Conservation (phyloP, 2,113 vertebrate species). For the Turdus rufiventris region DNA sequence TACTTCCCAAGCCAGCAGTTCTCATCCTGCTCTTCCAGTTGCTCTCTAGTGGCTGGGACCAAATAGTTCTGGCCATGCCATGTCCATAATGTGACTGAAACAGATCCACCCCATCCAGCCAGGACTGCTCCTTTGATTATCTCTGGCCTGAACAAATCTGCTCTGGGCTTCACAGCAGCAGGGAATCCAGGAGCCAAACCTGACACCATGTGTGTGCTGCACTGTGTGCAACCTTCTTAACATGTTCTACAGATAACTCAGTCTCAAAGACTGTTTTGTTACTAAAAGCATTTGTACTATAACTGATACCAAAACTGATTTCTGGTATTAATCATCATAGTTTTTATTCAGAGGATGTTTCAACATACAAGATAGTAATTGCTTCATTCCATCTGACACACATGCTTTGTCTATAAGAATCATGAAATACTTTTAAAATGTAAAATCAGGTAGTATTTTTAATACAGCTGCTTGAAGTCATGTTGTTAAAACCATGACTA, state of each 20-base stretch:
- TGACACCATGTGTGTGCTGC: background rate
- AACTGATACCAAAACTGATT: background rate
- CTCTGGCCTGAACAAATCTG: background rate
- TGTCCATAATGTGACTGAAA: accelerated
- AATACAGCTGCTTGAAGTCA: background rate
- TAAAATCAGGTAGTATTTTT: background rate
- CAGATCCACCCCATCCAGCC: background rate
- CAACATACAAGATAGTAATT: background rate
- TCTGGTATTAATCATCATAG: background rate
- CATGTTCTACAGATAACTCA: background rate
- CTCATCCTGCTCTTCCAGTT: accelerated
- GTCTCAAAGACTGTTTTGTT: background rate
- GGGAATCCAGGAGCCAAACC: background rate
- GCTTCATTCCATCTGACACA: background rate
- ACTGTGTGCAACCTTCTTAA: background rate
- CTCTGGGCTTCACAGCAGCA: background rate
- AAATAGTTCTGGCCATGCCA: background rate
- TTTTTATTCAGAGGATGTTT: background rate
- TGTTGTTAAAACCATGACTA: background rate
- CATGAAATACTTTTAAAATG: background rate
- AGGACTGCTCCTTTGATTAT: background rate
- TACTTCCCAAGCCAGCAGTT: background rate
- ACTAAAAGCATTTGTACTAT: background rate
- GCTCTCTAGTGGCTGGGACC: background rate
- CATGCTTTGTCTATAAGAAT: background rate